A percentile compares a stretch with the other conserved stretches of the same genome.
phyloP scores from a whole-genome alignment of 2,888 invertebrate genomes.

The Drosophila buzzatii region DNA sequence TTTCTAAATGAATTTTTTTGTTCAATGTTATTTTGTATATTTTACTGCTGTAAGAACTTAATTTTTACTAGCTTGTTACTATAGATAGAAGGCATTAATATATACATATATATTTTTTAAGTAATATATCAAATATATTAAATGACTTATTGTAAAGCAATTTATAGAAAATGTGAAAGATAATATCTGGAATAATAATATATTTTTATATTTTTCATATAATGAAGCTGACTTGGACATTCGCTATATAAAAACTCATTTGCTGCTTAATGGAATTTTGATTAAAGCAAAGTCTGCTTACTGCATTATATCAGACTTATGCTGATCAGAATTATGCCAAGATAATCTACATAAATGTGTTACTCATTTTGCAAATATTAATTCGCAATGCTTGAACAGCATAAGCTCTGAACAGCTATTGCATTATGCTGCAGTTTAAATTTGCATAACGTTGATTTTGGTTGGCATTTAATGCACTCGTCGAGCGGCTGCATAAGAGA shows the following conservation, averaged over 20 bases:
- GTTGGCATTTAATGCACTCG: slow-evolving; percentile 19
- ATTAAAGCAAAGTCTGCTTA: background rate
- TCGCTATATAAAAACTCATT: background rate
- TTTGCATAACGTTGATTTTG: slow-evolving; percentile 72
- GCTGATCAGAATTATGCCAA: background rate
- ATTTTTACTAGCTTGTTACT: background rate
- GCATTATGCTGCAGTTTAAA: slow-evolving; percentile 62
- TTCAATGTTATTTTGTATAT: background rate
- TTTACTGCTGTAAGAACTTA: background rate
- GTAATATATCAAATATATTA: too few species aligned
- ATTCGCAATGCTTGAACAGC: background rate
- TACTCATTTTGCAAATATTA: background rate
- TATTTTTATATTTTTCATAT: background rate
- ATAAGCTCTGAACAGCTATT: slow-evolving; percentile 28
- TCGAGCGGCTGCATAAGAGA: slow-evolving; percentile 13
- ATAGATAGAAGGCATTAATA: background rate
- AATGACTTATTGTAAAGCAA: too few species aligned
- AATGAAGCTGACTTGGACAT: background rate
- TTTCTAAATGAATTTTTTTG: background rate
- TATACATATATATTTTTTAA: too few species aligned
- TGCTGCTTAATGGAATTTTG: background rate
- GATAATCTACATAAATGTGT: background rate
- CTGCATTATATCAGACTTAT: background rate
- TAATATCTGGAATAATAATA: background rate
- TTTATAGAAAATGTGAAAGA: background rate